Evolutionary conservation across 1,140 invertebrate genomes (phyloP).

Genomic region (Drosophila orosa): DNA sequence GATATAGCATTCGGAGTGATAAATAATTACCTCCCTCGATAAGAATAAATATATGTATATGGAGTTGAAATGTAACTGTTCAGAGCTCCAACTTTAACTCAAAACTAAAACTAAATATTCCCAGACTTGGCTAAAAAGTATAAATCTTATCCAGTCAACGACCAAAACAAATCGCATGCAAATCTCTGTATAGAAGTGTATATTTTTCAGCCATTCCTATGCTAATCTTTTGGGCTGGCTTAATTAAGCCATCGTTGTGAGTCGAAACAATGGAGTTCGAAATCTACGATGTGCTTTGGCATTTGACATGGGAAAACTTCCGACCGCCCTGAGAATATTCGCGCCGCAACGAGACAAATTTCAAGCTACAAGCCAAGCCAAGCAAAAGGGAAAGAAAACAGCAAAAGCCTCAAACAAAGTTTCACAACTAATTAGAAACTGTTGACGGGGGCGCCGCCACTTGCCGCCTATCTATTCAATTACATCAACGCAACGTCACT

Average conservation of each 20-base stretch:
- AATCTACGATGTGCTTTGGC: constrained; percentile 40
- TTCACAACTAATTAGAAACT: constrained; percentile 66
- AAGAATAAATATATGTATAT: constrained; percentile 6
- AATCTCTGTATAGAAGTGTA: constrained; percentile 7
- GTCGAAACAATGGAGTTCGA: constrained; percentile 47
- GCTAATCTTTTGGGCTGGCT: constrained; percentile 30
- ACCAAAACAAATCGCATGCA: constrained; percentile 30
- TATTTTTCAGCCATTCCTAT: constrained; percentile 24
- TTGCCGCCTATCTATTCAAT: constrained; percentile 48
- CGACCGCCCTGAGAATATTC: constrained; percentile 47
- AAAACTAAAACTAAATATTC: not conserved
- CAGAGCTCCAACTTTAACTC: not conserved
- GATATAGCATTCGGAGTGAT: constrained; percentile 25
- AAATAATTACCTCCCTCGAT: constrained; percentile 31
- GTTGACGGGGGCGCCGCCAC: constrained; percentile 47
- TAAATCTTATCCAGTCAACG: constrained; percentile 23
- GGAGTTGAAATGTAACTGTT: not conserved
- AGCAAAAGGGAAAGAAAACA: constrained; percentile 9
- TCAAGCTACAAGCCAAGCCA: constrained; percentile 12
- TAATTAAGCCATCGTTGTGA: constrained; percentile 44
- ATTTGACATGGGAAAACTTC: constrained; percentile 64
- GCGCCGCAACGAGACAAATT: constrained; percentile 37
- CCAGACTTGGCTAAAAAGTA: not conserved
- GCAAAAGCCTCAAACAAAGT: constrained; percentile 27
- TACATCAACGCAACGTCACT: constrained; percentile 41